phyloP scores from a whole-genome alignment of 2,888 invertebrate genomes.

The Gisinianus flammeolus region DNA sequence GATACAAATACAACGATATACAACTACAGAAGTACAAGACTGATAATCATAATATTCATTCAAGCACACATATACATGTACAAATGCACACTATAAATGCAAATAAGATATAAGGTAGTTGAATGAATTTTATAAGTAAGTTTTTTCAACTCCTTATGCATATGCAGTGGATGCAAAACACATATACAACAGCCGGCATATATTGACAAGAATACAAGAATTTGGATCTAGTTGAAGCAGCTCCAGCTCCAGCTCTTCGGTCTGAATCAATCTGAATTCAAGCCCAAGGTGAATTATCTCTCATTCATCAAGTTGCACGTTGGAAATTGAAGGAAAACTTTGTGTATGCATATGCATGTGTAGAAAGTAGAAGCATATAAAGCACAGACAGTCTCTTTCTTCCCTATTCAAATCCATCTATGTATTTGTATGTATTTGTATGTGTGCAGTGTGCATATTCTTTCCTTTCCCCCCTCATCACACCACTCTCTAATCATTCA shows the following conservation, averaged over 20 bases:
- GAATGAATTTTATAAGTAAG: too few species aligned
- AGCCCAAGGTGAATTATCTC: background rate
- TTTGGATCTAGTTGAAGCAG: background rate
- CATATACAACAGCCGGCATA: background rate
- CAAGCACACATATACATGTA: background rate
- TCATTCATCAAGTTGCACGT: background rate
- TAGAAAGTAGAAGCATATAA: too few species aligned
- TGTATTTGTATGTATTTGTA: too few species aligned
- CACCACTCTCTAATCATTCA: background rate
- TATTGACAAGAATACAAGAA: background rate
- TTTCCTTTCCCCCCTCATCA: background rate
- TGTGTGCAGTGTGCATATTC: too few species aligned
- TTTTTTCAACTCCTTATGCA: too few species aligned
- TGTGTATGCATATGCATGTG: background rate
- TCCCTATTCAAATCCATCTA: background rate
- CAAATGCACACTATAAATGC: background rate
- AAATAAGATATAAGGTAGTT: too few species aligned
- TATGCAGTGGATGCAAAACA: background rate
- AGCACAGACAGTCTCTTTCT: background rate
- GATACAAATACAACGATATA: too few species aligned
- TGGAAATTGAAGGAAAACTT: background rate
- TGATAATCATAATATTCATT: background rate
- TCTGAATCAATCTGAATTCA: background rate
- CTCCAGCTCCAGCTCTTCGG: background rate
- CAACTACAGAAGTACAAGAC: background rate